These are phyloP conservation scores for Chionoecetes opilio DNA, from an alignment of 1,140 invertebrate genomes.

Conservation along the genomic window DNA sequence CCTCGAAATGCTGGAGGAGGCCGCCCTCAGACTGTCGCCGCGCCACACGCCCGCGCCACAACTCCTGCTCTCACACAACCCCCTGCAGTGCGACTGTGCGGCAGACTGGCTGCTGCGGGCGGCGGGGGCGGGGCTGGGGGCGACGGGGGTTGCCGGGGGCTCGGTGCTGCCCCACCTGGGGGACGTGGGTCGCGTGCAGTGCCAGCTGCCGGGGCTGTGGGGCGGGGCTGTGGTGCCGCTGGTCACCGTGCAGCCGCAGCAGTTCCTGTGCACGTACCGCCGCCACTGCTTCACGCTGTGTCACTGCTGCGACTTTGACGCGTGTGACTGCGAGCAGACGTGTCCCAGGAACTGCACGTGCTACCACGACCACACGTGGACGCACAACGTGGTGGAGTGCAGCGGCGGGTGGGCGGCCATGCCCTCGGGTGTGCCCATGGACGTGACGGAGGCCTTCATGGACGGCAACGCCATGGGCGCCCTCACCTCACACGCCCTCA, in stretches of 20 bases:
- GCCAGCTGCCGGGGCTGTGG: conserved; percentile 82
- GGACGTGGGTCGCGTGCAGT: conserved; percentile 83
- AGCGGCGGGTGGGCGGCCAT: conserved; percentile 91
- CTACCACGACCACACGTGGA: conserved; percentile 96
- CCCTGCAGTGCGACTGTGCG: conserved; percentile 94
- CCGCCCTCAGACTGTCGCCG: conserved; percentile 88
- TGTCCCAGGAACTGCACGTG: conserved; percentile 96
- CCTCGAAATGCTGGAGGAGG: conserved; percentile 91
- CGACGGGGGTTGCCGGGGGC: conserved; percentile 74
- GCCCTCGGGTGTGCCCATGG: conserved; percentile 95
- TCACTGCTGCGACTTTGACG: conserved; percentile 97
- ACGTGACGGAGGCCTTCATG: conserved; percentile 95
- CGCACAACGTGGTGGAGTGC: conserved; percentile 95
- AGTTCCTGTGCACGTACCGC: conserved; percentile 94
- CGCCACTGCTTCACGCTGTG: conserved; percentile 97
- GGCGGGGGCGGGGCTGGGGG: conserved; percentile 82
- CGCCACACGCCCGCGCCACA: conserved; percentile 85
- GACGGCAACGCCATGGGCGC: conserved; percentile 95
- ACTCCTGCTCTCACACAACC: conserved; percentile 94
- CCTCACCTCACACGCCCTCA: conserved; percentile 94
- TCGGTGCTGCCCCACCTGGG: conserved; percentile 82
- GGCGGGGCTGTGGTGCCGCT: conserved; percentile 81
- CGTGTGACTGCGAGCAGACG: conserved; percentile 97
- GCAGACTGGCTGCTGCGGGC: conserved; percentile 96
- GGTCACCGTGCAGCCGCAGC: conserved; percentile 81